Base-by-base conservation (phyloP, 2,888 invertebrate species). In the Cosmorhoe ocellata region DNA sequence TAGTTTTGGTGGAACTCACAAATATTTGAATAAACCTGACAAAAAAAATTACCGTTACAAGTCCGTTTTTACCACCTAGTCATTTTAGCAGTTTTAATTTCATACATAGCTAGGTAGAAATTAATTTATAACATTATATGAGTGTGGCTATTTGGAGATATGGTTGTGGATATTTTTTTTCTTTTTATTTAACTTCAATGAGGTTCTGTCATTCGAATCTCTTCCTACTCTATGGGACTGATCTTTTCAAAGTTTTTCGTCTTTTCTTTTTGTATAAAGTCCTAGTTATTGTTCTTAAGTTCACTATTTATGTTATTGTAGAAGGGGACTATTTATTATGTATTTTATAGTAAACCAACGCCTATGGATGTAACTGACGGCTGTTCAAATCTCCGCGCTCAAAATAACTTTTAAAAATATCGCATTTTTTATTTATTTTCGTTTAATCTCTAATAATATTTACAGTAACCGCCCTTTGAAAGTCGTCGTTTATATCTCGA, bases 251-350 rank as follows among this genome's bases (percentile, higher is more conserved):
- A 5, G 52, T 56, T 59, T 58, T 51, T 42, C 41, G 53, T 80
- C 72, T 75, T 77, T 81, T 80, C 72, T 75, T 77, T 80, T 81
- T 88, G 87, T 87, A 86, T 80, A 88, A 87, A 87, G 75, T 76
- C 78, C 72, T 73, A 61, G 14, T 27, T 24, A 12, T 42, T 42
- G 64, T 67, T 69, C 69, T 79, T 85, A 81, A 76, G 81, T 79
- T 80, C 71, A 75, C 74, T 86, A 87, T 88, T 88, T 88, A 89
- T 84, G 71, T 79, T 84, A 78, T 75, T 61, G 64, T 83, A 83
- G 76, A 76, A 78, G 81, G 73, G 70, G 76, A 78, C 76, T 88
- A 88, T 87, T 87, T 87, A 88, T 88, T 88, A 76, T 74, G 70
- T 71, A 74, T 77, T 73, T 68, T 71, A 78, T 74, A 76, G 76